These are phyloP conservation scores for Anhinga rufa DNA, from an alignment of 2,113 vertebrate genomes.

Conservation along the genomic window DNA sequence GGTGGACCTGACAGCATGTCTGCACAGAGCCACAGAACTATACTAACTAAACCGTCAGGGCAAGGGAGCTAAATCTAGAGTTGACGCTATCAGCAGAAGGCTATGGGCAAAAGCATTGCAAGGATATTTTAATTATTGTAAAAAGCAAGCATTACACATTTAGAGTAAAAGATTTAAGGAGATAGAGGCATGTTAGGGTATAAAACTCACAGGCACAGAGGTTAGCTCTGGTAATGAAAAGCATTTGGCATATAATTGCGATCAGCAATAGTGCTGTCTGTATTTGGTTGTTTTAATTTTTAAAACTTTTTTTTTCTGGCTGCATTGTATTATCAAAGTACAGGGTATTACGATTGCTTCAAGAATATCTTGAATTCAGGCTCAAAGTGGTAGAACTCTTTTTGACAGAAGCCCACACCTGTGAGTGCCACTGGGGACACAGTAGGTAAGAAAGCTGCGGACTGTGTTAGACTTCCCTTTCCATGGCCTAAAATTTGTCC, in stretches of 20 bases:
- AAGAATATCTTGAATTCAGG: background rate
- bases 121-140: background rate
- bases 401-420: background rate
- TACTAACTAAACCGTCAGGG: background rate
- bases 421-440: background rate
- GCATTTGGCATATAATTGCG: background rate
- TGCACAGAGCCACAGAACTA: background rate
- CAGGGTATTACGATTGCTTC: background rate
- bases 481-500: background rate
- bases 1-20: background rate
- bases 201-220: background rate
- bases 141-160: background rate
- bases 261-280: background rate
- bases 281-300: background rate
- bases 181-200: background rate
- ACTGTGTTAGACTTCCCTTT: background rate
- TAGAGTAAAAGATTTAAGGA: background rate
- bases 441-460: background rate
- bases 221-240: background rate
- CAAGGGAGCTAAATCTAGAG: background rate
- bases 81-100: background rate
- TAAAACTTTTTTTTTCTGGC: background rate
- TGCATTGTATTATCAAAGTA: background rate
- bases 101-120: background rate
- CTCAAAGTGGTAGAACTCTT: background rate